phyloP scores from a whole-genome alignment of 2,888 invertebrate species.

The Octonoba sinensis region DNA sequence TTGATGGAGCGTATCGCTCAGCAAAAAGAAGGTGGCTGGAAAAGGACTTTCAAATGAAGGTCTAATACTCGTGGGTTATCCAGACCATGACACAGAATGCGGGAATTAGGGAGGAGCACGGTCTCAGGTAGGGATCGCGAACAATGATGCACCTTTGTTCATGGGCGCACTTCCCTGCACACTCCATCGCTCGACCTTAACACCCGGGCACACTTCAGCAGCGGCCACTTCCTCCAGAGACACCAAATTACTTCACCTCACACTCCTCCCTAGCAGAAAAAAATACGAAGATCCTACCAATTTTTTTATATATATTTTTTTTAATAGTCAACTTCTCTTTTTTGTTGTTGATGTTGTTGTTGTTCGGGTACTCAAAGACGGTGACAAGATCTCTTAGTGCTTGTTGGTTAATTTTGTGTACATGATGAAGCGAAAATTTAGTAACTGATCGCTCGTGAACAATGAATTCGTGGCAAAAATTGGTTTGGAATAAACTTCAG shows the following conservation, averaged over 20 bases:
- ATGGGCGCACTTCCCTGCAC: constrained; percentile 11
- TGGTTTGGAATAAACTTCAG: too few species aligned
- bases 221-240: constrained; percentile 33
- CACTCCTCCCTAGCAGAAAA: too few species aligned
- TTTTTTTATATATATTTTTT: not conserved
- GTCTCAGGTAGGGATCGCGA: not conserved
- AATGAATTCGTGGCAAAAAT: too few species aligned
- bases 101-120: not conserved
- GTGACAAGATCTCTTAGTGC: too few species aligned
- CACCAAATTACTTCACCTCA: constrained; percentile 19
- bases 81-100: constrained; percentile 6
- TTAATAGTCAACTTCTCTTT: too few species aligned
- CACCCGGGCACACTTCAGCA: constrained; percentile 41
- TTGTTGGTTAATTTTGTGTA: too few species aligned
- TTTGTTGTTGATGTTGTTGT: too few species aligned
- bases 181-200: constrained; percentile 39
- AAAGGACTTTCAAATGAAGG: constrained; percentile 10
- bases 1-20: not conserved
- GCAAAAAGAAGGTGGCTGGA: not conserved
- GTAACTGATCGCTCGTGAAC: too few species aligned
- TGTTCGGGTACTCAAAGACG: too few species aligned
- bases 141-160: constrained; percentile 33
- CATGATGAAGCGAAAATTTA: too few species aligned
- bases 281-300: not conserved
- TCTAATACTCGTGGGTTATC: constrained; percentile 13